Evolutionary conservation across 2,113 vertebrate genomes (phyloP).

Genomic region (Channa argus): DNA sequence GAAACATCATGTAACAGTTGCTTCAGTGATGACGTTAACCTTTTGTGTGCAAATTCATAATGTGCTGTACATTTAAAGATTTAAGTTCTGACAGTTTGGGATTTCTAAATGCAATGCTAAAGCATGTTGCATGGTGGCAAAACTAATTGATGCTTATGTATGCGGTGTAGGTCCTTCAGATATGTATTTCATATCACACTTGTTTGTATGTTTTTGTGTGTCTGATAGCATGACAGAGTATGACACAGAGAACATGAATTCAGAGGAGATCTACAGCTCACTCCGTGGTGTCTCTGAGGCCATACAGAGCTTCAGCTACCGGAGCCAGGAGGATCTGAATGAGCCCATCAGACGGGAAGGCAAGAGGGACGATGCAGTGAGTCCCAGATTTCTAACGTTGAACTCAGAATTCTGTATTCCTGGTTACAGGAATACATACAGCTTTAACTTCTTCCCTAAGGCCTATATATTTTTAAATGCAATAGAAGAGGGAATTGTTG

Average conservation of each 20-base stretch:
- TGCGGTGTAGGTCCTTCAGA: background rate
- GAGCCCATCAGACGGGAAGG: slow-evolving; percentile 93
- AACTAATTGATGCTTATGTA: background rate
- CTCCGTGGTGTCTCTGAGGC: slow-evolving; percentile 97
- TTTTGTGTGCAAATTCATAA: background rate
- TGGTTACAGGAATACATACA: no score
- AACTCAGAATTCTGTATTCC: no score
- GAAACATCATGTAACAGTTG: background rate
- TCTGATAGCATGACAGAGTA: slow-evolving; percentile 94
- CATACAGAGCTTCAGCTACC: slow-evolving; percentile 98
- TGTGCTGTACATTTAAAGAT: background rate
- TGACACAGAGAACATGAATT: slow-evolving; percentile 99
- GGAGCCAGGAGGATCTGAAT: slow-evolving; percentile 97
- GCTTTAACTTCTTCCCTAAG: no score
- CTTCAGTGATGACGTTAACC: background rate
- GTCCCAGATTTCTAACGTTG: slow-evolving; percentile 53
- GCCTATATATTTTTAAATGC: no score
- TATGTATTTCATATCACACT: background rate
- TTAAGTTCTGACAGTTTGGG: background rate
- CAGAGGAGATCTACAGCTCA: slow-evolving; percentile 99
- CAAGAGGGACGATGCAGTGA: slow-evolving; percentile 94
- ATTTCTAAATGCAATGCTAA: slow-evolving; percentile 1
- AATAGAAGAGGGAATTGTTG: no score
- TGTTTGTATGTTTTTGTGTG: slow-evolving; percentile 6
- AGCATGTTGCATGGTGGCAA: slow-evolving; percentile 11